phyloP scores from a whole-genome alignment of 2,888 invertebrate species.

The Lithophane socia region DNA sequence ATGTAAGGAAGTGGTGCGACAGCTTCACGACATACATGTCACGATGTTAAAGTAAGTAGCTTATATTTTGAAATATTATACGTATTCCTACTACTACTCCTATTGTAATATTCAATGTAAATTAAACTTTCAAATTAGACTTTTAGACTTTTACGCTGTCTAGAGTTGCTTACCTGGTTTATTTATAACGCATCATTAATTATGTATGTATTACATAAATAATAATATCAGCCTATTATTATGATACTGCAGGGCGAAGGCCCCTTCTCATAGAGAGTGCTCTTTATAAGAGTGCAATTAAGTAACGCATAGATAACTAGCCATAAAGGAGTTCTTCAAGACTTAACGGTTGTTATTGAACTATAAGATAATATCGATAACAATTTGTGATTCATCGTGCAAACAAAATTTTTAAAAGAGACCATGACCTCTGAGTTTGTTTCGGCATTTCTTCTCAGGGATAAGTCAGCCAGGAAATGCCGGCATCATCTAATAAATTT shows the following conservation, averaged over 20 bases:
- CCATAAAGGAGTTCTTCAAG: neutral
- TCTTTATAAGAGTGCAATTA: neutral
- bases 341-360: neutral
- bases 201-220: too few relatives aligned
- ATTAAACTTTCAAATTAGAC: too few relatives aligned
- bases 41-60: constrained; percentile 81
- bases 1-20: constrained; percentile 66
- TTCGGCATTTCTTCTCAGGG: neutral
- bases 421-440: neutral
- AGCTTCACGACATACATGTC: constrained; percentile 78
- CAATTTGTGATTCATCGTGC: neutral
- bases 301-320: neutral
- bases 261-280: neutral
- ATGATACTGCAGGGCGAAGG: neutral
- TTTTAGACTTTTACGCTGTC: too few relatives aligned
- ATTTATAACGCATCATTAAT: neutral
- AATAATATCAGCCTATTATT: neutral
- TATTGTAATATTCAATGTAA: too few relatives aligned
- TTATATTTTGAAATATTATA: neutral
- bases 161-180: neutral
- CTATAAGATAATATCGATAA: neutral
- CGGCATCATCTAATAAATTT: neutral
- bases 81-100: too few relatives aligned
- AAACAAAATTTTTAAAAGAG: too few relatives aligned
- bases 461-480: neutral